phyloP scores from a whole-genome alignment of 2,888 invertebrate genomes.

The Leptura quadrifasciata region DNA sequence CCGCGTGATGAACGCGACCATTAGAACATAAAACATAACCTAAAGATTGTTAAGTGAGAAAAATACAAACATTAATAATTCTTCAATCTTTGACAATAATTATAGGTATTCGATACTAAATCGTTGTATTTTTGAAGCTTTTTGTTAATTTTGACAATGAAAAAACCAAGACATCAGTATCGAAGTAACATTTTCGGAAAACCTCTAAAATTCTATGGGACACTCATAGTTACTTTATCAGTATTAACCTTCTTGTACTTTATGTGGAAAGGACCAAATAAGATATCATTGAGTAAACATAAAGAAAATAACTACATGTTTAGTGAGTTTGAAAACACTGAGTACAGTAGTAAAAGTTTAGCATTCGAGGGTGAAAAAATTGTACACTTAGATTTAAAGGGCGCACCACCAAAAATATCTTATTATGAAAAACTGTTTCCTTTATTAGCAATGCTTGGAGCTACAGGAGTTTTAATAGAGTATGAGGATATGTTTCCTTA shows the following conservation, averaged over 20 bases:
- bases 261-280: slow-evolving; percentile 11
- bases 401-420: slow-evolving; percentile 83
- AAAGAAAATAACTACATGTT: slow-evolving; percentile 1
- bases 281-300: background rate
- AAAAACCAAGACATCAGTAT: slow-evolving; percentile 1
- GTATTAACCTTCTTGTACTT: slow-evolving; percentile 20
- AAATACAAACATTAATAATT: too few species aligned
- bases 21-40: too few species aligned
- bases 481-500: slow-evolving; percentile 95
- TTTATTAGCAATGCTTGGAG: slow-evolving; percentile 79
- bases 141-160: slow-evolving; percentile 1
- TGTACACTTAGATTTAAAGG: slow-evolving; percentile 90
- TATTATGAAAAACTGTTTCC: slow-evolving; percentile 80
- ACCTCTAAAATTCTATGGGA: slow-evolving; percentile 20
- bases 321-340: slow-evolving; percentile 8
- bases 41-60: too few species aligned
- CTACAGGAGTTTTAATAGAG: slow-evolving; percentile 86
- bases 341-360: background rate
- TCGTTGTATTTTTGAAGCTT: background rate
- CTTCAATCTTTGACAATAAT: too few species aligned
- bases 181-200: slow-evolving; percentile 9
- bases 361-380: slow-evolving; percentile 75
- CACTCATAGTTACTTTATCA: slow-evolving; percentile 13
- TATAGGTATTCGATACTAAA: too few species aligned
- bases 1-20: too few species aligned